Evolutionary conservation across 2,888 invertebrate species (phyloP).

Genomic region (Campaea margaritaria): DNA sequence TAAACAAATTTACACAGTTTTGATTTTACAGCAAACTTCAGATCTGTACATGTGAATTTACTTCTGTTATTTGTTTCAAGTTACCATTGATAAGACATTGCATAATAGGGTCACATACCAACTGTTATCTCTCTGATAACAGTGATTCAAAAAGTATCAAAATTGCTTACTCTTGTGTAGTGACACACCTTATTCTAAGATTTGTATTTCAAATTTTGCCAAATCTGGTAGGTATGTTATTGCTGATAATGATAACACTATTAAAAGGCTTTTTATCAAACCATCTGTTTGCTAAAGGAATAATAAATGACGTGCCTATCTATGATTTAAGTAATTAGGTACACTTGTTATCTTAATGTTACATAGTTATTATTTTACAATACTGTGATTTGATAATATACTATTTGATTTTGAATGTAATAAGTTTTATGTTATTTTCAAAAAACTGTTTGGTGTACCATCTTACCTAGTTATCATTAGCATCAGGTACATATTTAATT

Average conservation of each 20-base stretch:
- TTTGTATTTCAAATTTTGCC: constrained; percentile 4
- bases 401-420: too few species aligned
- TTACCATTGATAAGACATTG: not conserved
- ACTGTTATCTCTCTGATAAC: not conserved
- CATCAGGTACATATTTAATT: too few species aligned
- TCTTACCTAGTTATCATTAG: too few species aligned
- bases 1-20: too few species aligned
- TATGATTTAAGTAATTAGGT: constrained; percentile 18
- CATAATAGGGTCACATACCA: not conserved
- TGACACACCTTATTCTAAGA: not conserved
- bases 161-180: not conserved
- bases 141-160: not conserved
- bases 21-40: too few species aligned
- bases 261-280: constrained; percentile 30
- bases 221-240: constrained; percentile 52
- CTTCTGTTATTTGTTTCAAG: too few species aligned
- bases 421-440: too few species aligned
- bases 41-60: too few species aligned
- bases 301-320: constrained; percentile 36
- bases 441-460: too few species aligned
- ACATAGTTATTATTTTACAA: not conserved
- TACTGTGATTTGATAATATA: too few species aligned
- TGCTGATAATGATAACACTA: constrained; percentile 44
- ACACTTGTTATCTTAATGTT: constrained; percentile 15
- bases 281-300: constrained; percentile 17